Evolutionary conservation across 2,113 vertebrate genomes (phyloP).

Genomic region (Mustelus asterias): DNA sequence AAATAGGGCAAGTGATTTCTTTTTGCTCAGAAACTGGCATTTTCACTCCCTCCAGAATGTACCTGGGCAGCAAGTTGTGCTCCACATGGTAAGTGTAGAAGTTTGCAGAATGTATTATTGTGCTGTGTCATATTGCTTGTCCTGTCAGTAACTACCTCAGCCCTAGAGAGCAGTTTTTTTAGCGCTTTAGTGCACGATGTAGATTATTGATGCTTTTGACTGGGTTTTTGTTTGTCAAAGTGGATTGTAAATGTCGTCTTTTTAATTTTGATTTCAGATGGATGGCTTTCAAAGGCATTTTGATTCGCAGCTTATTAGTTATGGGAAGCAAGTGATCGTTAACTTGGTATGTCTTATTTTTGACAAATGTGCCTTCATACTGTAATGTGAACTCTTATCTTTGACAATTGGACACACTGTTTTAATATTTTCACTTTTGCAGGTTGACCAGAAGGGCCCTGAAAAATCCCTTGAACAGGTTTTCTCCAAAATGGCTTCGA

Average conservation of each 20-base stretch:
- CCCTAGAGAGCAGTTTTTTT: not conserved
- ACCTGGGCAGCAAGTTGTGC: slow-evolving; percentile 11
- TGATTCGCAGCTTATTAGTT: slow-evolving; percentile 87
- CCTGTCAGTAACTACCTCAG: not conserved
- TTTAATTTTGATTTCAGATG: slow-evolving; percentile 59
- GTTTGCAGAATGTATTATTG: not conserved
- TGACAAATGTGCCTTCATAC: slow-evolving; percentile 37
- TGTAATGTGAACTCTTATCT: slow-evolving; percentile 25
- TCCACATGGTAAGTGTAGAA: slow-evolving; percentile 7
- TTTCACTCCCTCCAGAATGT: not conserved
- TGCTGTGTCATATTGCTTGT: slow-evolving; percentile 21
- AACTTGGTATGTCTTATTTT: slow-evolving; percentile 71
- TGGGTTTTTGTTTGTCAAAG: not conserved
- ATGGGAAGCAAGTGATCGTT: slow-evolving; percentile 85
- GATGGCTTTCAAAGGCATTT: slow-evolving; percentile 96
- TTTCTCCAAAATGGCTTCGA: slow-evolving; percentile 78
- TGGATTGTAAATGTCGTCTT: not conserved
- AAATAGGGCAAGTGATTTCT: slow-evolving; percentile 21
- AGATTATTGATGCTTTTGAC: not conserved
- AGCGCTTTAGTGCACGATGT: not conserved
- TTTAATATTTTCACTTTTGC: slow-evolving; percentile 35
- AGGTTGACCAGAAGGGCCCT: slow-evolving; percentile 94
- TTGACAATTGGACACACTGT: slow-evolving; percentile 23
- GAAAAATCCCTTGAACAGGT: slow-evolving; percentile 84
- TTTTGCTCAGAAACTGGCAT: slow-evolving; percentile 17